Evolutionary conservation across 2,888 invertebrate genomes (phyloP), one percentile per base, ranked within the genome.

Genomic region (Tetragonula carbonaria): DNA sequence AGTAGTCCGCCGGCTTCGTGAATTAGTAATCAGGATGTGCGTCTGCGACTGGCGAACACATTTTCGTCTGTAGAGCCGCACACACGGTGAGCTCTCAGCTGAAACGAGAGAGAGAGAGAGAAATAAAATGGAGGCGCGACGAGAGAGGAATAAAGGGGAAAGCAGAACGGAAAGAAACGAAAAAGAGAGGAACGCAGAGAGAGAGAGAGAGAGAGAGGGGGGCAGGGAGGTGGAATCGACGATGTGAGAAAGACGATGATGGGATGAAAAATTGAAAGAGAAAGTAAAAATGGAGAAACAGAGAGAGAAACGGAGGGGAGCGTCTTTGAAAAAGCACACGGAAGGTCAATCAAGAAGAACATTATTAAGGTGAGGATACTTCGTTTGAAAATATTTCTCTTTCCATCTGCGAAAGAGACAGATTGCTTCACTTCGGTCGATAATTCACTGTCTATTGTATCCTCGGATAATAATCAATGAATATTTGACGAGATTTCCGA

Each of bases 1-100:
- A 93, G 93, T 93, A 93, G 93, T 93, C 92, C 93, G 92, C 89
- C 89, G 86, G 89, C 89, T 87, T 86, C 87, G 91, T 89, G 93
- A 93, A 93, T 93, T 92, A 93, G 93, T 93, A 93, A 93, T 93
- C 93, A 92, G 92, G 90, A 92, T 93, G 88, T 91, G 90, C 87
- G 88, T 88, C 91, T 87, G 83, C 83, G 76, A 73, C 66, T 80
- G 80, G 63, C 79, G 84, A 86, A 74, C 79, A 86, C 78, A 87
- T 87, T 89, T 90, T 90, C 84, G 87, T 90, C 70, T 74, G 62
- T 75, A 86, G 74, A 45, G 21, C 16, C 66, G 28, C 28, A 28
- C 28, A 28, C 28, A 2, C 28, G 28, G 28, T 28, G 28, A 28
- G 28, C 28, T 28, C 28, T 28, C 0, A 28, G n/a, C n/a, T 21